Evolutionary conservation across 1,140 invertebrate species (phyloP), one percentile per base, ranked within the genome.

Genomic region (Mizuhopecten yessoensis): DNA sequence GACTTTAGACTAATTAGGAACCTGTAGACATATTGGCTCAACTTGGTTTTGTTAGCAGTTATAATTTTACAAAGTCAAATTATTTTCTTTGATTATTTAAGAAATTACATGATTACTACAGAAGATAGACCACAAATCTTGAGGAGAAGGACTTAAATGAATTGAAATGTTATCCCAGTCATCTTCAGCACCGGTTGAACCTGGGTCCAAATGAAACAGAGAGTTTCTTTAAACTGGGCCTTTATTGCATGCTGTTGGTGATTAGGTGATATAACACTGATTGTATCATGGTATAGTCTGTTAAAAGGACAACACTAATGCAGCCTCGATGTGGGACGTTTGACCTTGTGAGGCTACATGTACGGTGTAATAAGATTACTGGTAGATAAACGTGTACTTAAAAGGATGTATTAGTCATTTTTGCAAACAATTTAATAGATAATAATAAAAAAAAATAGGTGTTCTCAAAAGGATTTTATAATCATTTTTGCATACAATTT

Each of bases 1-100:
- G 57, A 75, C 57, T 75, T 75, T 75, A 29, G 57, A 75, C 57
- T 75, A 75, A 75, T 75, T 17, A 75, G n/a, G 29, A 9, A 75
- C 0, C 23, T 29, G 57, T 13, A 75, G 57, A 75, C 57, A 75
- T 17, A 75, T n/a, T 75, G 57, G 29, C 57, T 75, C 57, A 75
- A 75, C 57, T 75, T 17, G 57, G 57, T n/a, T 75, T 75, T 75
- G n/a, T 75, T n/a, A n/a, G n/a, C n/a, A n/a, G n/a, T n/a, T 75
- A 75, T 75, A 17, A 75, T 75, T 75, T 75, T 75, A 75, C 57
- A 75, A 75, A 75, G 57, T 75, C 57, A 29, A 75, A 75, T 75
- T 0, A 75, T 75, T 75, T 75, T 75, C 57, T 75, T 75, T 75
- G 57, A 75, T 75, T 75, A 75, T n/a, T 75, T 75, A 75, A 75